Evolutionary conservation across 2,888 invertebrate species (phyloP).

Genomic region (Drosophila anceps): DNA sequence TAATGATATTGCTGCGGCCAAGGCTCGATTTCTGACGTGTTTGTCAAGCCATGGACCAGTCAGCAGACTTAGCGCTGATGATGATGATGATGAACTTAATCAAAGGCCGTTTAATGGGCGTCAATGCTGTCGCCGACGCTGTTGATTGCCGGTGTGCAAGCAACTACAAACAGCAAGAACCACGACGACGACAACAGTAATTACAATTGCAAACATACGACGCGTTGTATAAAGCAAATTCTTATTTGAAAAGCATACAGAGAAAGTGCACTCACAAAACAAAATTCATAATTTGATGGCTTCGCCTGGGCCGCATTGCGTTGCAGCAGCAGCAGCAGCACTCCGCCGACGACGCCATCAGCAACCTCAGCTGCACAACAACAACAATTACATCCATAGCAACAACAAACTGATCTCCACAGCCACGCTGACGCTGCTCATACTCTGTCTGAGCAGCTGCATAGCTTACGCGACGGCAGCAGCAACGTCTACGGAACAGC

Average conservation of each 20-base stretch:
- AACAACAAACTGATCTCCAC: constrained; percentile 74
- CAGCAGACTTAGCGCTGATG: constrained; percentile 36
- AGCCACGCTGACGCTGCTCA: constrained; percentile 68
- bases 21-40: constrained; percentile 24
- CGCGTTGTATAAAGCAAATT: constrained; percentile 20
- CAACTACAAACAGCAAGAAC: constrained; percentile 15
- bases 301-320: constrained; percentile 61
- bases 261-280: not conserved
- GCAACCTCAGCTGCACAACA: constrained; percentile 26
- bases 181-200: constrained; percentile 8
- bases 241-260: not conserved
- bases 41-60: constrained; percentile 31
- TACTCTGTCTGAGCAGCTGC: constrained; percentile 72
- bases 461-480: constrained; percentile 66
- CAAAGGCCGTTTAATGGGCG: constrained; percentile 45
- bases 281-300: constrained; percentile 65
- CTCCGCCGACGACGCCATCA: constrained; percentile 47
- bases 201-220: constrained; percentile 30
- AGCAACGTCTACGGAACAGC: constrained; percentile 18
- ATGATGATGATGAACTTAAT: constrained; percentile 43
- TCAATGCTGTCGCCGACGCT: constrained; percentile 33
- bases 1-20: constrained; percentile 22
- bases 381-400: constrained; percentile 44
- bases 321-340: constrained; percentile 51
- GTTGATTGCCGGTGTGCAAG: constrained; percentile 30